Percentiles rank a stretch among this genome's conserved stretches.
Evolutionary conservation across 1,140 invertebrate species (phyloP).

Genomic region (Calosoma granatense): DNA sequence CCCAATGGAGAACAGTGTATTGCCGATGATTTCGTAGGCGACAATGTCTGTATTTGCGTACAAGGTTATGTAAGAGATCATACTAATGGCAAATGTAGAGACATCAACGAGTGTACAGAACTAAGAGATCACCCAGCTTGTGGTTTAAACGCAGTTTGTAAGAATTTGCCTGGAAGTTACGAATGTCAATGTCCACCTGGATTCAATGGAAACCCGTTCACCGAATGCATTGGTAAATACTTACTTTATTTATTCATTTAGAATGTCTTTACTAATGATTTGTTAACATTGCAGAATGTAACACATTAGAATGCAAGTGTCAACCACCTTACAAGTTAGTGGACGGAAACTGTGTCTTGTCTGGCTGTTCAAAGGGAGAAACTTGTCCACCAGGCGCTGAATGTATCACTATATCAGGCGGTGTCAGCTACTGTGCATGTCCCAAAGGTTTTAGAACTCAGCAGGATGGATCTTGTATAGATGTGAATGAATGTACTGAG

Average conservation of each 20-base stretch:
- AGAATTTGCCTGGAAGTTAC: slow-evolving; percentile 88
- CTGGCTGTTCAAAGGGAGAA: slow-evolving; percentile 65
- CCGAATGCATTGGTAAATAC: slow-evolving; percentile 57
- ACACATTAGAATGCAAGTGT: slow-evolving; percentile 72
- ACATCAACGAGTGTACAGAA: slow-evolving; percentile 80
- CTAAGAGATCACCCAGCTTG: slow-evolving; percentile 61
- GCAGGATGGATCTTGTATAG: slow-evolving; percentile 65
- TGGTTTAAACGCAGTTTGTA: slow-evolving; percentile 79
- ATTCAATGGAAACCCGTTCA: slow-evolving; percentile 81
- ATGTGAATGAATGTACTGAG: slow-evolving; percentile 75
- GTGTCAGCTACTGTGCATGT: slow-evolving; percentile 81
- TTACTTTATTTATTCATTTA: slow-evolving; percentile 11
- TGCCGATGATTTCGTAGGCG: slow-evolving; percentile 55
- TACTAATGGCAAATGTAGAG: slow-evolving; percentile 63
- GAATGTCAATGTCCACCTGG: slow-evolving; percentile 82
- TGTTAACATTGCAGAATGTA: slow-evolving; percentile 51
- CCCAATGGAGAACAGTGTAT: slow-evolving; percentile 75
- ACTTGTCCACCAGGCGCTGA: slow-evolving; percentile 73
- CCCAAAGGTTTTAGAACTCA: slow-evolving; percentile 67
- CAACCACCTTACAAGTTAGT: slow-evolving; percentile 76
- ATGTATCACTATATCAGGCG: slow-evolving; percentile 79
- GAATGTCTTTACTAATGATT: slow-evolving; percentile 3
- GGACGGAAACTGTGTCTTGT: slow-evolving; percentile 70
- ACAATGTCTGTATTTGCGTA: slow-evolving; percentile 77
- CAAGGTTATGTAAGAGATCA: slow-evolving; percentile 68